Conservation (phyloP, 1,140 invertebrate species). For the Diorhabda elongata region DNA sequence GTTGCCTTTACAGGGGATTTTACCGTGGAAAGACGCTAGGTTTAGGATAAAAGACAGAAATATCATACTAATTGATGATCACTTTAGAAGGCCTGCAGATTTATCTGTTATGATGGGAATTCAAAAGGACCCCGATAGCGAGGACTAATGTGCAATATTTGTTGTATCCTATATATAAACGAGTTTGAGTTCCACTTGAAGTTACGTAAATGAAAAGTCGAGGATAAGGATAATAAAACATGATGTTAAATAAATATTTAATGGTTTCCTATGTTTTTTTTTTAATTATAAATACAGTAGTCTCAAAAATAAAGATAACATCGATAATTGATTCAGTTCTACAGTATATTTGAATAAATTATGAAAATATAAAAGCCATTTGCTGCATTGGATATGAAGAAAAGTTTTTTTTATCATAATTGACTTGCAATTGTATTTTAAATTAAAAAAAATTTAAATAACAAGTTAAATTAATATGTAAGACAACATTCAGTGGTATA, state of each 20-base stretch:
- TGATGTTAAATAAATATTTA: too few species aligned
- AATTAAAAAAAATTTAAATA: too few species aligned
- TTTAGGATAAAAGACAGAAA: constrained; percentile 27
- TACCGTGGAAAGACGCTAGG: constrained; percentile 27
- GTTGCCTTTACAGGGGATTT: constrained; percentile 10
- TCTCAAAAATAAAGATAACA: not conserved
- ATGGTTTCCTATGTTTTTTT: too few species aligned
- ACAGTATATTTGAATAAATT: not conserved
- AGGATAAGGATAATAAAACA: too few species aligned
- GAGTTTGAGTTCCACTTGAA: too few species aligned
- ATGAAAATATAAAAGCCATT: not conserved
- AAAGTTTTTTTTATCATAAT: too few species aligned
- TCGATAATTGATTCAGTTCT: not conserved
- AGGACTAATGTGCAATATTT: constrained; percentile 4
- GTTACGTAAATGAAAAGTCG: too few species aligned
- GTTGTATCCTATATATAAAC: not conserved
- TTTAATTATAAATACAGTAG: not conserved
- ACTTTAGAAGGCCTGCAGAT: constrained; percentile 40
- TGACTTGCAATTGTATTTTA: too few species aligned
- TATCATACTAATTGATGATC: constrained; percentile 35
- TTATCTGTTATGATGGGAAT: constrained; percentile 39
- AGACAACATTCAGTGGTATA: too few species aligned
- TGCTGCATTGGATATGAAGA: not conserved
- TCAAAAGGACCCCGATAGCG: constrained; percentile 26
- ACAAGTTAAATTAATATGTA: too few species aligned